Evolutionary conservation across 2,797 vertebrate genomes (phyloP), one percentile per base, ranked within the genome.

Genomic region (Valencia hispanica): DNA sequence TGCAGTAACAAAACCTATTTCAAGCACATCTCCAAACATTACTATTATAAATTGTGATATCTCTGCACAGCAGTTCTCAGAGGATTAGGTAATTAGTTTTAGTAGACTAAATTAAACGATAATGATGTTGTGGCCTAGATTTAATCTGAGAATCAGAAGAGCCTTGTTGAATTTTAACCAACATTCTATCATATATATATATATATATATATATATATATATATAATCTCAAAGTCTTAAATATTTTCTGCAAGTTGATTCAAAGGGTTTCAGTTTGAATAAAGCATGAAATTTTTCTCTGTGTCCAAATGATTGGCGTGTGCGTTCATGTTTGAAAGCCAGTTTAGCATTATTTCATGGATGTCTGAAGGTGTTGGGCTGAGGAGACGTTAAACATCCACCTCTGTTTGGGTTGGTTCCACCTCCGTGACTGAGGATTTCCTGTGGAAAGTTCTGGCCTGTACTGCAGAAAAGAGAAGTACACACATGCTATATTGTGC

Each of bases 401-500:
- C 80, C 72, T 83, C 80, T 55, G 66, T 66, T 4, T 68, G 78
- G 68, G 57, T 79, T 70, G 72, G 50, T 78, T 86, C 81, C 82
- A 80, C 75, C 79, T 83, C 77, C 79, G 48, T 78, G 70, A 86
- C 53, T n/a, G 70, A 87, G 57, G 53, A 79, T 87, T 91, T 93
- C 90, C 91, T 92, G 91, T 93, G 91, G 91, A 93, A 93, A 93
- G 90, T 91, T 78, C 92, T 82, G 81, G 68, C 32, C 68, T 77
- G 4, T 34, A 50, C 45, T 70, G 14, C 69, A 84, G 78, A 87
- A 88, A 89, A 81, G 74, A 87, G 88, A 90, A 90, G 87, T 87
- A 51, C 69, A 89, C 83, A 93, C 74, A 86, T 84, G 72, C 74
- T 70, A 73, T 45, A 50, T 80, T 82, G 85, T 84, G 32, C 75